These are phyloP conservation scores for Strigops habroptila DNA, from an alignment of 2,113 vertebrate genomes.

Conservation along the genomic window DNA sequence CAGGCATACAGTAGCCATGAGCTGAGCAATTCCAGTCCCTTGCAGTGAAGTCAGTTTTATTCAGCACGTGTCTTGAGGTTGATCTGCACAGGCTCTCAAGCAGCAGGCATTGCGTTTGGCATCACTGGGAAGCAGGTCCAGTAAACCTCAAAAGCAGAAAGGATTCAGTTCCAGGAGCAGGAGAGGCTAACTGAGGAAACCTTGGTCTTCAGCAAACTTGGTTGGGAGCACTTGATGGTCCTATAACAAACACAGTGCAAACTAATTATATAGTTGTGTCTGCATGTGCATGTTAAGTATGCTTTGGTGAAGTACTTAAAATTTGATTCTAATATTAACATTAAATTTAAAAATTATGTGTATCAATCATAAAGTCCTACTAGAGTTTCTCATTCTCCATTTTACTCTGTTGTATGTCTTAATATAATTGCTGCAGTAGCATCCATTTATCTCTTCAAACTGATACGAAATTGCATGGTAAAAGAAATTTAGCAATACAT, in stretches of 20 bases:
- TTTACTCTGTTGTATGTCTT: not conserved
- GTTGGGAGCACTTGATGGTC: not conserved
- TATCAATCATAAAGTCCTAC: not conserved
- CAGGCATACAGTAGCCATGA: accelerated
- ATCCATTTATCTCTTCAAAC: not conserved
- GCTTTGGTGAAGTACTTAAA: not conserved
- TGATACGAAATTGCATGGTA: not conserved
- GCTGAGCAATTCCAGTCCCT: not conserved
- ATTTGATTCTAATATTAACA: not conserved
- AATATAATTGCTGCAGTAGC: not conserved
- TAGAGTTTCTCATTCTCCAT: not conserved
- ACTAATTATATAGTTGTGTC: not conserved
- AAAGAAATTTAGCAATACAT: not conserved
- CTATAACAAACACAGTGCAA: not conserved
- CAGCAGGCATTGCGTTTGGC: accelerated
- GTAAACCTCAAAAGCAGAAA: not conserved
- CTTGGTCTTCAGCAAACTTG: not conserved
- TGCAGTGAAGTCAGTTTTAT: accelerated
- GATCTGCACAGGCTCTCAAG: not conserved
- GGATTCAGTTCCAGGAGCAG: not conserved
- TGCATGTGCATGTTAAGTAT: not conserved
- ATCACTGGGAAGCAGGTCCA: not conserved
- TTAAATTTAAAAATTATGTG: not conserved
- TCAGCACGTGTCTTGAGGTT: not conserved
- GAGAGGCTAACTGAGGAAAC: not conserved